Percentiles rank a stretch among this genome's conserved stretches.
These are phyloP conservation scores for Amphipyra berbera DNA, from an alignment of 2,888 invertebrate species.

Conservation along the genomic window DNA sequence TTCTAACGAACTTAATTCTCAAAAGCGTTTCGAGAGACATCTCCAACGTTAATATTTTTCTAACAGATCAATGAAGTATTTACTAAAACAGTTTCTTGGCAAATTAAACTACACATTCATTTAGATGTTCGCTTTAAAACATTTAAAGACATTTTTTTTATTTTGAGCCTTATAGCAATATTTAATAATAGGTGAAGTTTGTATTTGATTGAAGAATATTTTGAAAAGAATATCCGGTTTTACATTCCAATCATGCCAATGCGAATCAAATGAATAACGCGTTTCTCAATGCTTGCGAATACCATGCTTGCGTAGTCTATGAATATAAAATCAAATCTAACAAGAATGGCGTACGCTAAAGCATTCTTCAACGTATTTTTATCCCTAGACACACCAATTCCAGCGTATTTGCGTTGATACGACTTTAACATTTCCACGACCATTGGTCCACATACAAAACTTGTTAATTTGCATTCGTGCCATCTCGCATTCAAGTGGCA, in stretches of 20 bases:
- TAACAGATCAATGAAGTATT: constrained; percentile 26
- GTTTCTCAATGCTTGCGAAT: constrained; percentile 10
- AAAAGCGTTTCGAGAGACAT: constrained; percentile 29
- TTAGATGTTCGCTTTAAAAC: neutral
- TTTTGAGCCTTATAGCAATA: neutral
- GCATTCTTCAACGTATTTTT: constrained; percentile 53
- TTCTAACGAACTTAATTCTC: constrained; percentile 49
- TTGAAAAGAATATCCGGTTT: neutral
- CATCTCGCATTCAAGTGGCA: constrained; percentile 75
- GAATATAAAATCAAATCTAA: constrained; percentile 39
- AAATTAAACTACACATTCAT: constrained; percentile 3
- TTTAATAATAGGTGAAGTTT: neutral
- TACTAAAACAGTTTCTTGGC: constrained; percentile 7
- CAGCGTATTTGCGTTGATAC: constrained; percentile 50
- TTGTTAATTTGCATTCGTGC: constrained; percentile 80
- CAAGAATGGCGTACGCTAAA: constrained; percentile 28
- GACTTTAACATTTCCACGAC: constrained; percentile 44
- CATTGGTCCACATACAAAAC: constrained; percentile 72
- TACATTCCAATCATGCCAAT: neutral
- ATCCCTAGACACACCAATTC: constrained; percentile 48
- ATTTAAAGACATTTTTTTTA: too few relatives aligned
- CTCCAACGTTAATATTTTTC: constrained; percentile 37
- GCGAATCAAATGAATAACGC: constrained; percentile 13
- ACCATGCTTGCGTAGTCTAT: constrained; percentile 18
- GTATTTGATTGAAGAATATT: neutral